These are phyloP conservation scores for Notolabrus celidotus DNA, from an alignment of 2,797 vertebrate species.

Conservation along the genomic window DNA sequence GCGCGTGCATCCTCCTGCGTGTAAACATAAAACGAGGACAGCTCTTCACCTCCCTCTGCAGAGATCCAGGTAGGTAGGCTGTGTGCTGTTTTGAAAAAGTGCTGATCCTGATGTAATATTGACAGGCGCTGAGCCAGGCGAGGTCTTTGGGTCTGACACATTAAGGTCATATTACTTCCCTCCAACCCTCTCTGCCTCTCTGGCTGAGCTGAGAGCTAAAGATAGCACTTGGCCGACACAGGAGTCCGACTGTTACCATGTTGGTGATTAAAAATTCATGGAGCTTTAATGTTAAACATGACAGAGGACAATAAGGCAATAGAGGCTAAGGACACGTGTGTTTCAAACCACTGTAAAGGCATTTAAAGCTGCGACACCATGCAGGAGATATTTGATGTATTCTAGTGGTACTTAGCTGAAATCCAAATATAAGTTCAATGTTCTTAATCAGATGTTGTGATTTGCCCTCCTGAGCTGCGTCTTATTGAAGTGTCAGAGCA, in stretches of 20 bases:
- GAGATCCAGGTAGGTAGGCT: constrained; percentile 37
- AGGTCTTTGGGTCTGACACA: constrained; percentile 77
- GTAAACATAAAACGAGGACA: constrained; percentile 47
- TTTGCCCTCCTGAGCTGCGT: constrained; percentile 35
- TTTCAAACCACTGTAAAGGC: background rate
- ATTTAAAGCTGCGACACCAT: no score
- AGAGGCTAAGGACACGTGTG: constrained; percentile 4
- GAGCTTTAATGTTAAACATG: constrained; percentile 79
- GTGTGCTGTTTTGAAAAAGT: constrained; percentile 61
- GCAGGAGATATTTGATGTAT: background rate
- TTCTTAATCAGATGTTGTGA: constrained; percentile 23
- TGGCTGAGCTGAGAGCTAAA: constrained; percentile 64
- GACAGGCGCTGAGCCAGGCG: constrained; percentile 72
- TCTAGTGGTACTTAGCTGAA: background rate
- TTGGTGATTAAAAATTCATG: constrained; percentile 81
- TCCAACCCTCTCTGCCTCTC: constrained; percentile 53
- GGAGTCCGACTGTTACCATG: constrained; percentile 47
- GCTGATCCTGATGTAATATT: constrained; percentile 80
- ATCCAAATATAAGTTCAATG: background rate
- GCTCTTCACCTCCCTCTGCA: constrained; percentile 21
- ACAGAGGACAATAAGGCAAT: constrained; percentile 60
- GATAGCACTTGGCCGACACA: constrained; percentile 67
- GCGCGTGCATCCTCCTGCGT: constrained; percentile 10
- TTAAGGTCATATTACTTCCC: constrained; percentile 83
- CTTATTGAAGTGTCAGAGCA: constrained; percentile 65